Percentiles rank a stretch among this genome's conserved stretches.
Conservation (phyloP, 2,888 invertebrate genomes). For the Galerucella pusilla region DNA sequence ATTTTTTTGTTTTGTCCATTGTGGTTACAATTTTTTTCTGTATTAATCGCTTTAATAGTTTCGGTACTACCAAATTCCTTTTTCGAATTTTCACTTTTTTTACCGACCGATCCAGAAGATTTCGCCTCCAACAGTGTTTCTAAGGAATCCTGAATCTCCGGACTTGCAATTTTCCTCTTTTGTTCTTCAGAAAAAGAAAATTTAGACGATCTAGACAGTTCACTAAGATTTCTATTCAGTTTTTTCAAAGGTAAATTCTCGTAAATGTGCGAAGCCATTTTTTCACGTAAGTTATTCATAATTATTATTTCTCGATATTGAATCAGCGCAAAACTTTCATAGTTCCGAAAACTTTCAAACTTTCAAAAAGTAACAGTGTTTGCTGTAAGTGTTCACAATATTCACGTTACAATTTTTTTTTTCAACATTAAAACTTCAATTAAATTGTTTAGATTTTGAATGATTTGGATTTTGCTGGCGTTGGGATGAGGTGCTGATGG, state of each 20-base stretch:
- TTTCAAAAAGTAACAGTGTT: background rate
- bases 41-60: slow-evolving; percentile 47
- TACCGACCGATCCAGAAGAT: slow-evolving; percentile 54
- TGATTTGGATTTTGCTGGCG: slow-evolving; percentile 42
- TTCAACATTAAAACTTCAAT: slow-evolving; percentile 18
- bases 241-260: slow-evolving; percentile 60
- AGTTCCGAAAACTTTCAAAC: slow-evolving; percentile 4
- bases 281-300: slow-evolving; percentile 25
- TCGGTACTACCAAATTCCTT: slow-evolving; percentile 53
- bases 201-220: slow-evolving; percentile 40
- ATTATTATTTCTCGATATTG: background rate
- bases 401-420: slow-evolving; percentile 5
- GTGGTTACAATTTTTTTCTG: slow-evolving; percentile 33
- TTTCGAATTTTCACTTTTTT: slow-evolving; percentile 23
- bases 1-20: slow-evolving; percentile 50
- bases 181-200: slow-evolving; percentile 50
- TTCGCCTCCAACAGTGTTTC: slow-evolving; percentile 46
- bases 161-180: slow-evolving; percentile 57
- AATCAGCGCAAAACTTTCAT: slow-evolving; percentile 22
- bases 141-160: slow-evolving; percentile 49
- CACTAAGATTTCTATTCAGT: slow-evolving; percentile 49
- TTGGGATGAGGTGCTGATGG: slow-evolving; percentile 48
- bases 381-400: background rate
- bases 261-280: slow-evolving; percentile 56
- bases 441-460: slow-evolving; percentile 30